Evolutionary conservation across 2,888 invertebrate genomes (phyloP).

Genomic region (Agapetus fuscipes): DNA sequence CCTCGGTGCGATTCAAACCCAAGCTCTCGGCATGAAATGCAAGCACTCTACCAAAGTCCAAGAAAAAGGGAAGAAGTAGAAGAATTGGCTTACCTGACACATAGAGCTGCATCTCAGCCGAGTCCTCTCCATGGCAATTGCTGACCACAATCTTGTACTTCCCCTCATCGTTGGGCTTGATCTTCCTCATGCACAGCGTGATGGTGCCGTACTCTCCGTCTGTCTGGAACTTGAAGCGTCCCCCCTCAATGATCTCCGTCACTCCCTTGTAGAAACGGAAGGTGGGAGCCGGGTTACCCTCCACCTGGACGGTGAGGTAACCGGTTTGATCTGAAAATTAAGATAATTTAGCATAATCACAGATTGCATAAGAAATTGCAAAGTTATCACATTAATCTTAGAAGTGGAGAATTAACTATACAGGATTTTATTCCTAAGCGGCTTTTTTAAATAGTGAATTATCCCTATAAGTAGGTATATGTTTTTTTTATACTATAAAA

Average conservation of each 20-base stretch:
- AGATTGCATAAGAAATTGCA: no score
- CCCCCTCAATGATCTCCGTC: constrained; percentile 88
- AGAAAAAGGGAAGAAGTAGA: no score
- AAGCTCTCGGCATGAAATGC: no score
- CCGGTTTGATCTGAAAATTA: constrained; percentile 70
- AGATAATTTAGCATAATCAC: no score
- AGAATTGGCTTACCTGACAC: constrained; percentile 68
- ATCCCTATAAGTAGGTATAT: no score
- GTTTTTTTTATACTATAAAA: no score
- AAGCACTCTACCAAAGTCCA: no score
- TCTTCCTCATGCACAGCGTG: constrained; percentile 90
- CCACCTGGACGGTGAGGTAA: constrained; percentile 85
- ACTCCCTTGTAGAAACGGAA: constrained; percentile 95
- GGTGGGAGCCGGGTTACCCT: constrained; percentile 89
- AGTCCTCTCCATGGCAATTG: constrained; percentile 92
- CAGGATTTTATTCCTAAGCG: no score
- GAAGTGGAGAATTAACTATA: no score
- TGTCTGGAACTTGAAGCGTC: constrained; percentile 89
- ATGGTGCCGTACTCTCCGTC: constrained; percentile 90
- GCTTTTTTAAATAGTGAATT: no score
- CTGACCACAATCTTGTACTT: constrained; percentile 88
- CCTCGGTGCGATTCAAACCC: no score
- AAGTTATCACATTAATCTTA: no score
- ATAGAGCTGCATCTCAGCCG: constrained; percentile 91
- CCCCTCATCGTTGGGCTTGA: constrained; percentile 94